Evolutionary conservation across 2,888 invertebrate species (phyloP).

Genomic region (Amiota mariae): DNA sequence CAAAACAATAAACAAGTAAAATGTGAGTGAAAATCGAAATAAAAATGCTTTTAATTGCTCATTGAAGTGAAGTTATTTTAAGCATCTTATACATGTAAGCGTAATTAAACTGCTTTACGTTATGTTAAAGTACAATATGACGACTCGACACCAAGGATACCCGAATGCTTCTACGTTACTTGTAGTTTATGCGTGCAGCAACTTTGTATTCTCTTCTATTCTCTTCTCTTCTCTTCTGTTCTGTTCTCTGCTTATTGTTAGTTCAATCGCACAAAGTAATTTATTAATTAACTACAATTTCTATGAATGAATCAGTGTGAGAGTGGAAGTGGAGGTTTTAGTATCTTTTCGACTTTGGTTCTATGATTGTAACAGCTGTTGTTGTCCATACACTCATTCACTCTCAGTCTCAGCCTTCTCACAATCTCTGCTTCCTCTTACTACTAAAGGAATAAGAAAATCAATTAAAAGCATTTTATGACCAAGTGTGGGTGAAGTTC

Average conservation of each 20-base stretch:
- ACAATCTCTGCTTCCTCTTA: constrained; percentile 37
- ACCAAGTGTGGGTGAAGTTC: constrained; percentile 25
- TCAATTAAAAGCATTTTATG: constrained; percentile 67
- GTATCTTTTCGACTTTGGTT: neutral
- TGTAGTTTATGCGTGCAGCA: neutral
- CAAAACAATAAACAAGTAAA: neutral
- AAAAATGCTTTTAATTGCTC: constrained; percentile 62
- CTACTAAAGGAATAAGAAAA: constrained; percentile 61
- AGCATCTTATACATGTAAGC: constrained; percentile 24
- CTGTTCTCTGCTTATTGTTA: constrained; percentile 53
- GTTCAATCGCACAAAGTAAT: constrained; percentile 66
- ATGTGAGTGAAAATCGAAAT: constrained; percentile 13
- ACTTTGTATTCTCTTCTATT: constrained; percentile 12
- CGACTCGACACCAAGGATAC: too few species aligned
- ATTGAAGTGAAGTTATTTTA: constrained; percentile 41
- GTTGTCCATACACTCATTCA: neutral
- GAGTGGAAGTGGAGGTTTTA: neutral
- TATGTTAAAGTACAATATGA: too few species aligned
- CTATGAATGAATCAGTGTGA: constrained; percentile 59
- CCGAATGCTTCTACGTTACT: too few species aligned
- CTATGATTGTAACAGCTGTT: constrained; percentile 17
- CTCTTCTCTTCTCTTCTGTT: too few species aligned
- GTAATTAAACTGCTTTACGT: constrained; percentile 35
- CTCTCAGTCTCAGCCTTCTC: neutral
- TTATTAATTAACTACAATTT: constrained; percentile 66